phyloP scores from a whole-genome alignment of 2,113 vertebrate species.

The Phaethon lepturus region DNA sequence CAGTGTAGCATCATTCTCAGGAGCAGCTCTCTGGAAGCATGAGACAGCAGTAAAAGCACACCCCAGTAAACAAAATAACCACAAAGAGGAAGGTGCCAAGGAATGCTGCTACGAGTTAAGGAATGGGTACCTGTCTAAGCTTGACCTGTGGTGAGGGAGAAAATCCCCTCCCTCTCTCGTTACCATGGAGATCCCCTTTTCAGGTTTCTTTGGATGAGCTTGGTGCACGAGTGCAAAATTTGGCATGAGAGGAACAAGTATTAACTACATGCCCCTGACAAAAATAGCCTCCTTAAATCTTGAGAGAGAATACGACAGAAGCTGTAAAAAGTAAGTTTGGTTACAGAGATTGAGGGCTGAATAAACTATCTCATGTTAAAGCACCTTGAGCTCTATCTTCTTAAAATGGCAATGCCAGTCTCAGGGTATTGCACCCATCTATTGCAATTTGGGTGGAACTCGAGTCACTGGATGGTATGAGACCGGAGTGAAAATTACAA shows the following conservation, averaged over 20 bases:
- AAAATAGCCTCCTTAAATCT: slow-evolving; percentile 8
- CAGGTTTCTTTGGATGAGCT: slow-evolving; percentile 34
- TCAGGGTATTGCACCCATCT: not conserved
- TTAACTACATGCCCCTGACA: not conserved
- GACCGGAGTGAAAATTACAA: not conserved
- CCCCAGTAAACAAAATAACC: not conserved
- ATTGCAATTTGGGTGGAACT: not conserved
- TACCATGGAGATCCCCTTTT: slow-evolving; percentile 54
- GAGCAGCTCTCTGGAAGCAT: not conserved
- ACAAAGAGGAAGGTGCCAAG: not conserved
- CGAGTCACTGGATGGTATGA: not conserved
- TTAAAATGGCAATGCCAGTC: slow-evolving; percentile 1
- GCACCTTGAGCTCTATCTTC: not conserved
- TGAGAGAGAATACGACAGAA: not conserved
- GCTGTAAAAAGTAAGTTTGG: not conserved
- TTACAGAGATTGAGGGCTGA: not conserved
- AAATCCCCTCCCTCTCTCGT: not conserved
- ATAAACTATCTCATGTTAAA: not conserved
- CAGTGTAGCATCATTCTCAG: rapidly evolving
- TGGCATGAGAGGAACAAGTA: slow-evolving; percentile 5
- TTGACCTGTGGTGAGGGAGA: slow-evolving; percentile 20
- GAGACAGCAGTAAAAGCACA: not conserved
- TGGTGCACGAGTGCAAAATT: slow-evolving; percentile 28
- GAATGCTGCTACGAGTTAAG: slow-evolving; percentile 19
- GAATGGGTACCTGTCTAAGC: not conserved